Evolutionary conservation across 1,140 invertebrate genomes (phyloP).

Genomic region (Neotoxoptera formosana): DNA sequence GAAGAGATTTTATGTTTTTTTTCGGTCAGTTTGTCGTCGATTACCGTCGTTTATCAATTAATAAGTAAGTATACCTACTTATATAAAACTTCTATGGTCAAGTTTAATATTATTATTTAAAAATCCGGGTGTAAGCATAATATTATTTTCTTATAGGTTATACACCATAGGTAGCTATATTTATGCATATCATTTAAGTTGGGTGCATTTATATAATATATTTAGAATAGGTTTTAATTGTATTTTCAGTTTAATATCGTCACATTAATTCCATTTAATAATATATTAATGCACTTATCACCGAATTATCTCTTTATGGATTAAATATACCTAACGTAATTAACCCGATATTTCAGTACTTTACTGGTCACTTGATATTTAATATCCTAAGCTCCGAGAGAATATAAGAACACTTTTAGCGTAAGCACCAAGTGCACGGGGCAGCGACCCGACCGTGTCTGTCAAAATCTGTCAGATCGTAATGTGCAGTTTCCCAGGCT

Average conservation of each 20-base stretch:
- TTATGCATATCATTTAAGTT: background rate
- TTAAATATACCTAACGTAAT: background rate
- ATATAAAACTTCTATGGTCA: background rate
- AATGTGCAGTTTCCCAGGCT: background rate
- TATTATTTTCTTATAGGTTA: background rate
- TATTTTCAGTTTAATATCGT: background rate
- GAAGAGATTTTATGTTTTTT: background rate
- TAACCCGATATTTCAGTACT: background rate
- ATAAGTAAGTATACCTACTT: background rate
- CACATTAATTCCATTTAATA: background rate
- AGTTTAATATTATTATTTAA: background rate
- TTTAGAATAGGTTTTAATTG: background rate
- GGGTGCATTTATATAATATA: background rate
- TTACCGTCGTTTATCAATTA: background rate
- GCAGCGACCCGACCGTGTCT: background rate
- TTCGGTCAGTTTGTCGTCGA: background rate
- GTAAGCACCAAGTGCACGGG: background rate
- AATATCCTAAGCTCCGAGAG: background rate
- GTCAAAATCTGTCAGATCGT: constrained; percentile 27
- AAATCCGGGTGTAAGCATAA: background rate
- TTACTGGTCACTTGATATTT: background rate
- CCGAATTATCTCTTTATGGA: background rate
- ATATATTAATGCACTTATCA: background rate
- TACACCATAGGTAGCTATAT: background rate
- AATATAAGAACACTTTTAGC: background rate